These are phyloP conservation scores for Melanotus villosus DNA, from an alignment of 2,888 invertebrate genomes.

Conservation along the genomic window DNA sequence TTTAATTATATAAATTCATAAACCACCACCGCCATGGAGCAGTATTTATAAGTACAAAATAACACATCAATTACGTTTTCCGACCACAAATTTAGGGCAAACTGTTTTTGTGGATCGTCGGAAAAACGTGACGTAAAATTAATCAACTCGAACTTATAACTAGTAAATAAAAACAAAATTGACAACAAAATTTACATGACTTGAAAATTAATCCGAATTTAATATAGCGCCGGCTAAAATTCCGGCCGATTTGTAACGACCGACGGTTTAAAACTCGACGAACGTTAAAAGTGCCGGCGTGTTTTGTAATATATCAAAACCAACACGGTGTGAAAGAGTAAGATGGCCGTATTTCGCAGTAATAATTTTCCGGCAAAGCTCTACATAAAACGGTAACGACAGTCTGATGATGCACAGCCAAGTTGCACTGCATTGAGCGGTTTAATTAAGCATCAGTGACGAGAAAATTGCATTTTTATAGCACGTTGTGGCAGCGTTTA, in stretches of 20 bases:
- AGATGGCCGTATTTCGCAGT: conserved; percentile 11
- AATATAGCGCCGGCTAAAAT: conserved; percentile 26
- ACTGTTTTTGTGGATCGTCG: background rate
- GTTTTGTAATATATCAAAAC: background rate
- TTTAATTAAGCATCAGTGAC: conserved; percentile 54
- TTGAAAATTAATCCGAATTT: conserved; percentile 24
- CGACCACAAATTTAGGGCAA: background rate
- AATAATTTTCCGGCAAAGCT: conserved; percentile 29
- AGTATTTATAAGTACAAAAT: background rate
- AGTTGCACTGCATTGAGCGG: conserved; percentile 49
- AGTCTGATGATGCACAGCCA: conserved; percentile 45
- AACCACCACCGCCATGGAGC: no score
- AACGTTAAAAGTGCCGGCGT: no score
- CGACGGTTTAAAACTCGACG: background rate
- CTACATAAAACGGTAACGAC: conserved; percentile 40
- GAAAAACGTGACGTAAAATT: conserved; percentile 1
- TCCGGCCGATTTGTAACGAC: background rate
- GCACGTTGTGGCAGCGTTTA: conserved; percentile 49
- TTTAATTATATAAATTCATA: no score
- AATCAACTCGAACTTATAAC: background rate
- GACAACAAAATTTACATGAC: conserved; percentile 9
- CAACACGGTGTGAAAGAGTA: background rate
- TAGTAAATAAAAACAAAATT: conserved; percentile 18
- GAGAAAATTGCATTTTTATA: conserved; percentile 54
- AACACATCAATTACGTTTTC: background rate